Evolutionary conservation across 30 jellyfish, hydroid and myxozoan species (phyloP).

Genomic region (Aurelia sp.): DNA sequence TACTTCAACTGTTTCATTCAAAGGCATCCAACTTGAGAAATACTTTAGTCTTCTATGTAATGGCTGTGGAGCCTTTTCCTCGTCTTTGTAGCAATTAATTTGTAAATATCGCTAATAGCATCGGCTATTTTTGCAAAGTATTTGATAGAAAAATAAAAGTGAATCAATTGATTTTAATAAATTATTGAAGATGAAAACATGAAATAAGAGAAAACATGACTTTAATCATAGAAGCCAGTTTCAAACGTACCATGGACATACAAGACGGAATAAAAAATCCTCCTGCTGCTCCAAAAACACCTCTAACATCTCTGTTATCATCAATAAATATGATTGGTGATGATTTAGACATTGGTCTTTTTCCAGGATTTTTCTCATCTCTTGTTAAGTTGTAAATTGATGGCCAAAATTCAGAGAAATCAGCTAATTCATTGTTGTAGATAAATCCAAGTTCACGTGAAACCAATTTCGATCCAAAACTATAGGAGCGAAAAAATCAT

Average conservation of each 20-base stretch:
- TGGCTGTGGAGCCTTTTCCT: too few species aligned
- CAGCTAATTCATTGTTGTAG: slow-evolving; percentile 98
- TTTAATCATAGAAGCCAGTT: too few species aligned
- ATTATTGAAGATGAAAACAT: too few species aligned
- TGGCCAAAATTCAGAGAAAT: slow-evolving; percentile 99
- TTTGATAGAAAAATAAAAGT: too few species aligned
- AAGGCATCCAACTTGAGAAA: too few species aligned
- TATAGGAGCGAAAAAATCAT: slow-evolving; percentile 2
- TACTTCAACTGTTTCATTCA: too few species aligned
- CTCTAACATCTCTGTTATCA: slow-evolving; percentile 75
- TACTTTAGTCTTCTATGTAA: too few species aligned
- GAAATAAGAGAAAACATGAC: too few species aligned
- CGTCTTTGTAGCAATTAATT: too few species aligned
- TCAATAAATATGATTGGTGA: slow-evolving; percentile 89
- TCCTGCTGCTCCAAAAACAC: slow-evolving; percentile 99
- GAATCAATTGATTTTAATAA: too few species aligned
- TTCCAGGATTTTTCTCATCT: slow-evolving; percentile 91
- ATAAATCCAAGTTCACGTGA: slow-evolving; percentile 98
- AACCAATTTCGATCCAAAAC: slow-evolving; percentile 95
- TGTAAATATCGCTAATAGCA: too few species aligned
- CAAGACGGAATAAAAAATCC: slow-evolving; percentile 98
- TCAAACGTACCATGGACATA: slow-evolving; percentile 76
- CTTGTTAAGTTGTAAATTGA: slow-evolving; percentile 89
- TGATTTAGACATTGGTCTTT: slow-evolving; percentile 96
- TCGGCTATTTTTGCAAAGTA: too few species aligned